Evolutionary conservation across 2,888 invertebrate species (phyloP).

Genomic region (Lycophotia porphyrea): DNA sequence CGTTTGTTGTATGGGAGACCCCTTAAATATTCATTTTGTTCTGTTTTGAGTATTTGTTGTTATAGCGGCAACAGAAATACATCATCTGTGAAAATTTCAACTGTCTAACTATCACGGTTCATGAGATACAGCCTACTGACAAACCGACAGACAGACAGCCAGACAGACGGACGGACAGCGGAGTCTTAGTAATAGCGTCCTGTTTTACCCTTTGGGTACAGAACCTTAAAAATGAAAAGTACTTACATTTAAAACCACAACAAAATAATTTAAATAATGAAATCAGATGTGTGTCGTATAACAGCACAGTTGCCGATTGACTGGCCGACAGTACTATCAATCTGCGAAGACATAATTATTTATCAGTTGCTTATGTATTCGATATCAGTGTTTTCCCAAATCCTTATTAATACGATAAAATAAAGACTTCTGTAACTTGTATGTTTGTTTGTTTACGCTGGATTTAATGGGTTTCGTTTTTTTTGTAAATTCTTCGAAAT

Average conservation of each 20-base stretch:
- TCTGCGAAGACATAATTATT: slow-evolving; percentile 6
- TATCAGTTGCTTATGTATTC: slow-evolving; percentile 37
- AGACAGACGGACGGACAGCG: no score
- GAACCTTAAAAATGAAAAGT: background rate
- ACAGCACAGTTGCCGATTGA: slow-evolving; percentile 13
- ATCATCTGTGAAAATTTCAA: no score
- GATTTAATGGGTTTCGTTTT: background rate
- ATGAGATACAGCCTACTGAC: no score
- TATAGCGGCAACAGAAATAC: no score
- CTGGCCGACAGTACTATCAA: slow-evolving; percentile 25
- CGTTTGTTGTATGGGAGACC: no score
- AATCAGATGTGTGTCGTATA: background rate
- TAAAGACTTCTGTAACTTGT: slow-evolving; percentile 16
- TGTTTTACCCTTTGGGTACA: no score
- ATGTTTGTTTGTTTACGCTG: slow-evolving; percentile 28
- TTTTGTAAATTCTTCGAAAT: background rate
- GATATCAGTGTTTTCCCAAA: slow-evolving; percentile 50
- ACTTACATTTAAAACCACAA: slow-evolving; percentile 38
- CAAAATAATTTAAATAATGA: slow-evolving; percentile 9
- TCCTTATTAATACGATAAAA: slow-evolving; percentile 22
- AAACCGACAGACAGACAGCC: no score
- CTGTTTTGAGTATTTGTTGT: no score
- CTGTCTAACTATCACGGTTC: no score
- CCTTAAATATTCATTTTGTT: no score
- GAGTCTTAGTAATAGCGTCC: no score